Conservation (phyloP, 1,140 invertebrate species). For the Chelonus insularis region DNA sequence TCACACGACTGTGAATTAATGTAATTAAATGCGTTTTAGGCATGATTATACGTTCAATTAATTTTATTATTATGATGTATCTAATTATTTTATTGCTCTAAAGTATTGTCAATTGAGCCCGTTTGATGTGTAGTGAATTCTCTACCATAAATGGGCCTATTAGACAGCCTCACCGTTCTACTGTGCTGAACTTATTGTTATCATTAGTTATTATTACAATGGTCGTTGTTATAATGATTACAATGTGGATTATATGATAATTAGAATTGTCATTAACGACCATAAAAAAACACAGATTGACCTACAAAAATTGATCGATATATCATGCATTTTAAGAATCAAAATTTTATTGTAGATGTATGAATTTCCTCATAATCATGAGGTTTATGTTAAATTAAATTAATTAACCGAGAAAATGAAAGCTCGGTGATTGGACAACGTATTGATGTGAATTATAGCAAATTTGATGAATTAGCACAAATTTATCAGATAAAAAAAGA, state of each 20-base stretch:
- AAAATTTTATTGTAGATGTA: conserved; percentile 37
- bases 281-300: conserved; percentile 39
- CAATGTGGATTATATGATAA: no score
- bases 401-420: conserved; percentile 12
- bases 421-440: no score
- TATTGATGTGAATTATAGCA: no score
- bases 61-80: conserved; percentile 12
- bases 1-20: no score
- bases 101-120: conserved; percentile 12
- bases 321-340: conserved; percentile 44
- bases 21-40: no score
- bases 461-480: no score
- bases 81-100: conserved; percentile 14
- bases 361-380: conserved; percentile 23
- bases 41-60: background rate
- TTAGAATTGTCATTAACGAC: conserved; percentile 23
- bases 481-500: no score
- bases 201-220: background rate
- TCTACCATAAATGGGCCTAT: background rate
- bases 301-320: conserved; percentile 43
- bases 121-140: background rate
- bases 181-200: background rate
- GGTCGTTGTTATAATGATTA: background rate
- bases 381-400: conserved; percentile 31
- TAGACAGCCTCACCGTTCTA: background rate